These are phyloP conservation scores for Pavo muticus DNA, from an alignment of 2,113 vertebrate species.

Conservation along the genomic window DNA sequence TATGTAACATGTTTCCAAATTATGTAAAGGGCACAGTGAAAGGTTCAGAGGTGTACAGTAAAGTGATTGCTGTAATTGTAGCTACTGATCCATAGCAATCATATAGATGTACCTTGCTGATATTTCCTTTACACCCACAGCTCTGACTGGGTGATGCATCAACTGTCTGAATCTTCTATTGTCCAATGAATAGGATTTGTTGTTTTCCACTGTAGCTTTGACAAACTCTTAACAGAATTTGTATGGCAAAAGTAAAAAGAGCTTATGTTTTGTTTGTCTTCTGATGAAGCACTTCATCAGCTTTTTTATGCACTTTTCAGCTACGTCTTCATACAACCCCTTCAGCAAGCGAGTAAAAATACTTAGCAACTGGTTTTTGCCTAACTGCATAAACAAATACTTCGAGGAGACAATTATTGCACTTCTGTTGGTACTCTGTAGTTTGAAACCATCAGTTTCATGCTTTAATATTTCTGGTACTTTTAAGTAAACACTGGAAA, in stretches of 20 bases:
- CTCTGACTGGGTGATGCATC: background rate
- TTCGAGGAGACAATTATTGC: background rate
- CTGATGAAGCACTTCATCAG: background rate
- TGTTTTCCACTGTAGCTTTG: background rate
- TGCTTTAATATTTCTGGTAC: background rate
- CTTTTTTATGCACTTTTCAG: background rate
- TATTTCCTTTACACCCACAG: fast-evolving
- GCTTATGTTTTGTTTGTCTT: background rate
- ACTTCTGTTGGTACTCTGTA: background rate
- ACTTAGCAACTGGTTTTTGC: background rate
- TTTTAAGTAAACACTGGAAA: background rate
- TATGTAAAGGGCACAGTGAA: background rate
- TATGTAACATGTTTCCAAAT: background rate
- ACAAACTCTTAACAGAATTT: background rate
- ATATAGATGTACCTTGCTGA: background rate
- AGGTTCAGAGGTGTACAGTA: background rate
- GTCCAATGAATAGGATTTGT: background rate
- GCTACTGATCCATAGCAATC: background rate
- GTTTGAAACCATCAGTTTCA: background rate
- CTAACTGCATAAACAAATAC: background rate
- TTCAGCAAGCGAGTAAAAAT: background rate
- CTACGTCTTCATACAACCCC: background rate
- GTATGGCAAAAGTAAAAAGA: background rate
- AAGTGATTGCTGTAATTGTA: background rate
- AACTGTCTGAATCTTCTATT: background rate